Percentiles rank a stretch among this genome's conserved stretches.
phyloP scores from a whole-genome alignment of 2,113 vertebrate species.

The Speoplatyrhinus poulsoni region DNA sequence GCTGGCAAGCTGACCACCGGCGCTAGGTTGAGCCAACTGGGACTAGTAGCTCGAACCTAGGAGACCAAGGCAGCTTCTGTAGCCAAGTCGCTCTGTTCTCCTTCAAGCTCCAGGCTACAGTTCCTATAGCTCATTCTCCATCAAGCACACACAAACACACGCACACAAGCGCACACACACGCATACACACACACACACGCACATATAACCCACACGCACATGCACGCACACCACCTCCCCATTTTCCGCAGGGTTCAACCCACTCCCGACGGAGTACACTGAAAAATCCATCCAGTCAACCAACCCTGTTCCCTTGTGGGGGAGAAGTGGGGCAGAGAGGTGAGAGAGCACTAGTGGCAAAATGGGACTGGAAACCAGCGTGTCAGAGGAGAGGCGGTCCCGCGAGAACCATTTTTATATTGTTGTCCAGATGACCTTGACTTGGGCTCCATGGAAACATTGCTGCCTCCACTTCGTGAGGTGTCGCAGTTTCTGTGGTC shows the following conservation, averaged over 20 bases:
- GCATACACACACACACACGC: neutral
- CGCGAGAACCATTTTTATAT: conserved; percentile 63
- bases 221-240: neutral
- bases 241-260: conserved; percentile 37
- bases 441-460: conserved; percentile 64
- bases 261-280: conserved; percentile 54
- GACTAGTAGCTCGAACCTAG: conserved; percentile 63
- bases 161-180: neutral
- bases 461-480: conserved; percentile 52
- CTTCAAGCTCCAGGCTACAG: conserved; percentile 70
- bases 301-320: conserved; percentile 33
- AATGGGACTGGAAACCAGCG: conserved; percentile 49
- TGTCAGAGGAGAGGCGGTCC: conserved; percentile 62
- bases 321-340: conserved; percentile 38
- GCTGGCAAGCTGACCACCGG: conserved; percentile 69
- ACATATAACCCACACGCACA: neutral
- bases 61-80: conserved; percentile 53
- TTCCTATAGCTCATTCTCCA: conserved; percentile 29
- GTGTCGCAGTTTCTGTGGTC: conserved; percentile 50
- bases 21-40: conserved; percentile 62
- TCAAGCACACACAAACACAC: conserved; percentile 15
- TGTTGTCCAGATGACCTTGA: conserved; percentile 71
- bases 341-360: conserved; percentile 62
- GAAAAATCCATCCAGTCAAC: conserved; percentile 63
- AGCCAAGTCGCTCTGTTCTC: conserved; percentile 64